Base-by-base conservation (phyloP, 2,888 invertebrate genomes). In the Ectemnius continuus region DNA sequence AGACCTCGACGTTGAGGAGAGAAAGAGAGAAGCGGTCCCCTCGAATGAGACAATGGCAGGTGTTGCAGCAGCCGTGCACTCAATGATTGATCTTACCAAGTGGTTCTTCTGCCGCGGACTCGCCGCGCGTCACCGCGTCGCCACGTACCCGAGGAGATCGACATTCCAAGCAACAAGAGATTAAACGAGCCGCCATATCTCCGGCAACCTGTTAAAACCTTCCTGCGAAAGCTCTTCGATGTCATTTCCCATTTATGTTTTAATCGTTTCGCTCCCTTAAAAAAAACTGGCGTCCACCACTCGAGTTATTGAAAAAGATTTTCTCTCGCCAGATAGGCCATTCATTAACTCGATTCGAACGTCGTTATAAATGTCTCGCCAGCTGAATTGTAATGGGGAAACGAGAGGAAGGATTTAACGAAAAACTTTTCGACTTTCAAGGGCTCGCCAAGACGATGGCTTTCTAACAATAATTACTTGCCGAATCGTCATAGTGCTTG, bases 81-180 rank as follows among this genome's bases (percentile, higher is more conserved):
- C 79, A 75, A 81, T 83, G 86, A 88, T 87, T 87, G 86, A 88
- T 88, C 84, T 84, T 75, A 72, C 73, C 79, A 63, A 77, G 84
- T 75, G 77, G 68, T 81, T 76, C 76, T 81, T 67, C 82, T 75
- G 63, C 69, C 65, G 57, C 75, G 67, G 36, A 72, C 72, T 14
- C n/a, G 16, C 16, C 52, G n/a, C 23, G 23, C 23, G 23, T 23
- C 23, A 23, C 2, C 2, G 23, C 23, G 23, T 23, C 23, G 23
- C 23, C 23, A 23, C 52, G 59, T 68, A 75, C 47, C 69, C 70
- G 63, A 73, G 69, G 77, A 81, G 80, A 84, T 79, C 79, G 76
- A 80, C 81, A 76, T 84, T 83, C 68, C 72, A 67, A 81, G 79
- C 82, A 83, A 85, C 81, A 80, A 73, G 78, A 86, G 85, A 84